These are phyloP conservation scores for Tiliacea aurago DNA, from an alignment of 2,888 invertebrate species.

Conservation along the genomic window DNA sequence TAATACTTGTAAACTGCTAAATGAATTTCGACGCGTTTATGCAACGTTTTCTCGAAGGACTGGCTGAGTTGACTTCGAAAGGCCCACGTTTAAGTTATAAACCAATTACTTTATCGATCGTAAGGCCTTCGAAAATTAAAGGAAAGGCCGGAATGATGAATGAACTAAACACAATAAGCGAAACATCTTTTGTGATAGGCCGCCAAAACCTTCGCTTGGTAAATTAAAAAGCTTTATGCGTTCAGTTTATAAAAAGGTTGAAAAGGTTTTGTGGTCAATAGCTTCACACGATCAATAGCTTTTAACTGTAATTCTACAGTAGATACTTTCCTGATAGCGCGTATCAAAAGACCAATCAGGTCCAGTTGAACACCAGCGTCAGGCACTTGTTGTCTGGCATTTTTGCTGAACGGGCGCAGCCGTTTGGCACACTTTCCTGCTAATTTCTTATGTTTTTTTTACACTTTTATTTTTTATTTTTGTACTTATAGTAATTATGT, in stretches of 20 bases:
- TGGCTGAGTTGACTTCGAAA: neutral
- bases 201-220: neutral
- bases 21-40: constrained; percentile 18
- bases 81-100: constrained; percentile 6
- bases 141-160: constrained; percentile 12
- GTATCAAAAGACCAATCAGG: neutral
- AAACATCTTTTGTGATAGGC: constrained; percentile 27
- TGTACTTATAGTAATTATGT: no score
- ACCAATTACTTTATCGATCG: constrained; percentile 13
- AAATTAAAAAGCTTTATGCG: neutral
- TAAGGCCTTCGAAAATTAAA: constrained; percentile 5
- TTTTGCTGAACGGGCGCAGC: no score
- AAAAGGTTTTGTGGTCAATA: no score
- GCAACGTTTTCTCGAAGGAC: constrained; percentile 28
- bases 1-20: constrained; percentile 7
- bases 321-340: neutral
- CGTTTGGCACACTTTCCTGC: no score
- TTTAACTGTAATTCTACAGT: neutral
- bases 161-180: neutral
- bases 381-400: no score
- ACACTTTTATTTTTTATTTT: no score
- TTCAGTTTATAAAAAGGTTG: neutral
- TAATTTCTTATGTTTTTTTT: no score
- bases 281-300: neutral
- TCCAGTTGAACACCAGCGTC: no score